Base-by-base conservation (phyloP, 1,140 invertebrate species). In the Diorhabda carinulata region DNA sequence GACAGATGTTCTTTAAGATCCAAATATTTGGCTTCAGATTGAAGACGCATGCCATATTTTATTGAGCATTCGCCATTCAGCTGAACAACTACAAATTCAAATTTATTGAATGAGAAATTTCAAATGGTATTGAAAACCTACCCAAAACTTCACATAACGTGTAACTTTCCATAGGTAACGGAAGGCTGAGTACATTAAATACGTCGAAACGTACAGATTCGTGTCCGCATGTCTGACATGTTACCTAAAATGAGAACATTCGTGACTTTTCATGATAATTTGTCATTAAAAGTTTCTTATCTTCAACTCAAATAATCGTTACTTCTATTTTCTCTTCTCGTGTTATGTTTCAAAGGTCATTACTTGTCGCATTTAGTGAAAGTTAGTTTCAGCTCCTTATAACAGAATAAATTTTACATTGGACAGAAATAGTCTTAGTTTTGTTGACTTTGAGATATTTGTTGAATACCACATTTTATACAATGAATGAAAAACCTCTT, bases 121-220 rank as follows among this genome's bases (percentile, higher is more conserved):
- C 6, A 8, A n/a, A 52, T 52, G 47, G 47, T 52, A 52, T 52
- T 8, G 40, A 7, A 61, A 7, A 80, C 79, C 82, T 80, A 91
- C 89, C 89, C 73, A 89, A 82, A 57, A 93, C 86, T 82, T 94
- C 91, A 72, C 90, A 83, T 72, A 92, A 87, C 41, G 89, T 85
- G 73, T 86, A 90, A 77, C 87, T 89, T 80, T 94, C 92, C 81
- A 94, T 90, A 3, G 94, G 93, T 70, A 96, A 82, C 61, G 93
- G 93, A 72, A 96, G 82, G 74, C 92, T 94, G 25, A 96, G 85
- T 82, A 93, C 89, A 78, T 92, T 95, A 83, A 95, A 96, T 3
- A 93, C 90, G 83, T 96, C 94, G 82, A 96, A 96, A 43, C 92
- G 86, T 44, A 94, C 92, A 69, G 91, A 93, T 75, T 91, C 88